Conservation (phyloP, 30 jellyfish, hydroid and myxozoan genomes). For the Turritopsis rubra region DNA sequence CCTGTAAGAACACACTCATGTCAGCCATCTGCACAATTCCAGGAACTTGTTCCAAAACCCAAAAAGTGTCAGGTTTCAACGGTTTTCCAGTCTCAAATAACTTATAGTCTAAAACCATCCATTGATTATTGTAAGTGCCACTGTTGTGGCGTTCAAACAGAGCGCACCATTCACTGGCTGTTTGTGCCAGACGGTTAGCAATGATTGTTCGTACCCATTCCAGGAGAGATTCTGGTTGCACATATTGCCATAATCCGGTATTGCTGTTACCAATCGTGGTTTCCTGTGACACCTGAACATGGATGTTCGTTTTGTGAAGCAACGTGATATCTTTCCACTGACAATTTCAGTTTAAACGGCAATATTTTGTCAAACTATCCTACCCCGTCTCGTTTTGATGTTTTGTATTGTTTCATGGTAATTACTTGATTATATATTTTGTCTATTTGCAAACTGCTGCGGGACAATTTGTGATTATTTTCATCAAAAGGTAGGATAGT, state of each 20-base stretch:
- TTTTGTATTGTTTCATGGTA: no score
- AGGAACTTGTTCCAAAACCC: slow-evolving; percentile 95
- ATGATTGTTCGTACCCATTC: slow-evolving; percentile 82
- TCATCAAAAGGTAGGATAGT: no score
- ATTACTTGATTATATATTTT: no score
- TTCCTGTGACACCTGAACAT: slow-evolving; percentile 79
- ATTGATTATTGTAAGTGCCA: slow-evolving; percentile 84
- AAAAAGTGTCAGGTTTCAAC: slow-evolving; percentile 65
- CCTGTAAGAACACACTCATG: slow-evolving; percentile 45
- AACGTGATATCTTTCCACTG: no score
- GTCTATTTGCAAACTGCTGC: no score
- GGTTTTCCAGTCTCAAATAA: slow-evolving; percentile 61
- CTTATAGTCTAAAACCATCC: slow-evolving; percentile 91
- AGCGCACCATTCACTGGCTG: slow-evolving; percentile 71
- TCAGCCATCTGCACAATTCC: slow-evolving; percentile 92
- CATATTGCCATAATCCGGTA: slow-evolving; percentile 66
- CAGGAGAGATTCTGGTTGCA: slow-evolving; percentile 47
- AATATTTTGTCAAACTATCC: no score
- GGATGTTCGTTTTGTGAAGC: not conserved
- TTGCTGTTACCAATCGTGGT: slow-evolving; percentile 90
- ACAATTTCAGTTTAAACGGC: no score
- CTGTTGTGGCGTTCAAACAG: slow-evolving; percentile 79
- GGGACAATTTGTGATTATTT: no score
- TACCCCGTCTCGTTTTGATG: no score
- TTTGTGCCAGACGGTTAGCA: slow-evolving; percentile 83